Evolutionary conservation across 2,888 invertebrate species (phyloP).

Genomic region (Salticus scenicus): DNA sequence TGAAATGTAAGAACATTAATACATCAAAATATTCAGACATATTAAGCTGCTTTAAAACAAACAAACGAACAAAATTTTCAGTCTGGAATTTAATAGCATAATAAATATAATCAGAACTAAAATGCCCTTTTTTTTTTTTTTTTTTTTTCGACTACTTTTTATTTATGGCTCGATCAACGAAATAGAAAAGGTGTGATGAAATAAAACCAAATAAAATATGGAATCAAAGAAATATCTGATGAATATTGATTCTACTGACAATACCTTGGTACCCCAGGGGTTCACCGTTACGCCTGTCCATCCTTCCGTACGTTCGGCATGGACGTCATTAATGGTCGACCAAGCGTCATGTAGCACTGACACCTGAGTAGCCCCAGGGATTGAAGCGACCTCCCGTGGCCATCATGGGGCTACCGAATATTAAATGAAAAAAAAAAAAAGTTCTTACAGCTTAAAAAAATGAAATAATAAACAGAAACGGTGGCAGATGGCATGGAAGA

Average conservation of each 20-base stretch:
- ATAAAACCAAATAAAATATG: not conserved
- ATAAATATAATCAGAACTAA: too few species aligned
- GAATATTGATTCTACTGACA: not conserved
- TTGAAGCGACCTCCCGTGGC: slow-evolving; percentile 20
- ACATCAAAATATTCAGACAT: too few species aligned
- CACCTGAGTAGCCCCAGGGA: slow-evolving; percentile 64
- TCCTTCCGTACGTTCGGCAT: slow-evolving; percentile 7
- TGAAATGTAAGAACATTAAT: too few species aligned
- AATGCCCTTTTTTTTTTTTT: too few species aligned
- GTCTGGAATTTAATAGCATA: too few species aligned
- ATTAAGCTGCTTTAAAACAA: too few species aligned
- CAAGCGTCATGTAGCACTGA: slow-evolving; percentile 60
- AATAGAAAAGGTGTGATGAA: not conserved
- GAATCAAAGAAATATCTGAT: slow-evolving; percentile 14
- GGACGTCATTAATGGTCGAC: slow-evolving; percentile 61
- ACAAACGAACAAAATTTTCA: too few species aligned
- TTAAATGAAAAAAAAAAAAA: slow-evolving; percentile 12
- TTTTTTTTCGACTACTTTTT: too few species aligned
- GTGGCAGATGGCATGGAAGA: slow-evolving; percentile 51
- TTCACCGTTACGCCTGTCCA: slow-evolving; percentile 37
- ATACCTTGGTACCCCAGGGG: slow-evolving; percentile 17
- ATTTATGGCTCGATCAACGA: too few species aligned
- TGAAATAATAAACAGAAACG: slow-evolving; percentile 50
- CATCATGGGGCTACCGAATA: slow-evolving; percentile 37
- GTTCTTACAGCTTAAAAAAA: slow-evolving; percentile 14